Evolutionary conservation across 1,140 invertebrate species (phyloP).

Genomic region (Epicauta chinensis): DNA sequence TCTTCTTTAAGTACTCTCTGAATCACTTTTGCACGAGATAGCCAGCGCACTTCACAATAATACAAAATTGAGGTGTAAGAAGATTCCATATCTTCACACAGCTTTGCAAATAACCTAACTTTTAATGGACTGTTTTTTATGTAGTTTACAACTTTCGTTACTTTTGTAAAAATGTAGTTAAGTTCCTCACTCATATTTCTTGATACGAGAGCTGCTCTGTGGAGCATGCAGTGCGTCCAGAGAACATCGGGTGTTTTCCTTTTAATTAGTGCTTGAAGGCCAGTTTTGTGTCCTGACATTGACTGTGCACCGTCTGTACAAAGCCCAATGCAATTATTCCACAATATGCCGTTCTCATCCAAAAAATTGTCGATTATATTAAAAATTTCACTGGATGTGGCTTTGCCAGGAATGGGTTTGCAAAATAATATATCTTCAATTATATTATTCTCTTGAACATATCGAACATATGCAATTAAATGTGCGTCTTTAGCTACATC

Average conservation of each 20-base stretch:
- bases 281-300: constrained; percentile 38
- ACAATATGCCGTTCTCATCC: constrained; percentile 31
- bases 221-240: constrained; percentile 37
- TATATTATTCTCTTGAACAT: constrained; percentile 21
- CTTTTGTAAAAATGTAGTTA: no score
- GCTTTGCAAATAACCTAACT: no score
- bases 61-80: no score
- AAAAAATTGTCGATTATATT: constrained; percentile 32
- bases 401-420: constrained; percentile 16
- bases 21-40: no score
- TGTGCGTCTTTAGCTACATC: constrained; percentile 23
- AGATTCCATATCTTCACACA: no score
- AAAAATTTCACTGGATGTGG: constrained; percentile 26
- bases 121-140: no score
- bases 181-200: no score
- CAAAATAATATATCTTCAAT: constrained; percentile 22
- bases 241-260: constrained; percentile 35
- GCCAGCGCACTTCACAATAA: no score
- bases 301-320: constrained; percentile 42
- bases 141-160: no score
- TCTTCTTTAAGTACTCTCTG: no score
- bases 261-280: constrained; percentile 35
- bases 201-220: constrained; percentile 35
- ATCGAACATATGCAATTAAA: constrained; percentile 25
- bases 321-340: constrained; percentile 35